A percentile compares a stretch with the other conserved stretches of the same genome.
These are phyloP conservation scores for Lineus longissimus DNA, from an alignment of 1,140 invertebrate genomes.

Conservation along the genomic window DNA sequence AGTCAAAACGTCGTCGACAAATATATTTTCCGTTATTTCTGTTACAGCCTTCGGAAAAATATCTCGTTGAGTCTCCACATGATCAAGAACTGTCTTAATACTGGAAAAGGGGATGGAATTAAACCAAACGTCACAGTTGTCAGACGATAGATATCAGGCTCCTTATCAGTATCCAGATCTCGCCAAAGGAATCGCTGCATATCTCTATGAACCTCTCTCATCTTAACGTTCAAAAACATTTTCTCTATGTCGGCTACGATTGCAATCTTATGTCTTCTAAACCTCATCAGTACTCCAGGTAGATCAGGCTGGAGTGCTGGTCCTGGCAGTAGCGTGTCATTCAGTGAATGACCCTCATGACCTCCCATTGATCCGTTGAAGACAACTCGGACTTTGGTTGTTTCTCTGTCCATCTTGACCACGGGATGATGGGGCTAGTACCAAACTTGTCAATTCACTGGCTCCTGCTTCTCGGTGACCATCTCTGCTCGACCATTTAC, in stretches of 20 bases:
- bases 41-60: neutral
- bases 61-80: neutral
- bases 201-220: neutral
- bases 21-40: neutral
- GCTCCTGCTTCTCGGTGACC: neutral
- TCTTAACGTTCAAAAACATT: neutral
- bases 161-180: neutral
- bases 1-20: slow-evolving; percentile 1
- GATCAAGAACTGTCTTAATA: neutral
- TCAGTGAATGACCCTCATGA: slow-evolving; percentile 13
- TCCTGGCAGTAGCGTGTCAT: slow-evolving; percentile 20
- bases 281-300: slow-evolving; percentile 21
- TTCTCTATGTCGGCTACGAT: slow-evolving; percentile 12
- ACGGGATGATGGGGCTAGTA: slow-evolving; percentile 23
- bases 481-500: neutral
- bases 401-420: slow-evolving; percentile 11
- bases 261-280: slow-evolving; percentile 14
- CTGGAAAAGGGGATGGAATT: neutral
- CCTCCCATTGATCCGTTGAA: slow-evolving; percentile 20
- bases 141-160: slow-evolving; percentile 4
- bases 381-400: slow-evolving; percentile 23
- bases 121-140: slow-evolving; percentile 9
- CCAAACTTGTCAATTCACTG: slow-evolving; percentile 11
- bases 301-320: slow-evolving; percentile 47
- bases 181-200: slow-evolving; percentile 1